These are phyloP conservation scores for Drosophila ercepeae DNA, from an alignment of 1,140 invertebrate genomes.

Conservation along the genomic window DNA sequence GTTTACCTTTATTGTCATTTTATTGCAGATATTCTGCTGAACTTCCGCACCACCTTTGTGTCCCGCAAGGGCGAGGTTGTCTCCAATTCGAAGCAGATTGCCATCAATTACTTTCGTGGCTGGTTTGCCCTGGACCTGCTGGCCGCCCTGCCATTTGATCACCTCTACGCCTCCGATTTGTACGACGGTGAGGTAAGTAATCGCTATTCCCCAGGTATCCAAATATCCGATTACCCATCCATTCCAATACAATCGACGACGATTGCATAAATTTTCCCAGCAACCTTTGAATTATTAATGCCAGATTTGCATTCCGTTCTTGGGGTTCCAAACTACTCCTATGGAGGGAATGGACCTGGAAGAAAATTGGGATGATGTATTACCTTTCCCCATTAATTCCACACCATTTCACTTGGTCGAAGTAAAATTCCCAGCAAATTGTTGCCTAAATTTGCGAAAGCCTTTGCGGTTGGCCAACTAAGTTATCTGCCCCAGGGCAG, in stretches of 20 bases:
- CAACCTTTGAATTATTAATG: constrained; percentile 23
- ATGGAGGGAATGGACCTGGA: neutral
- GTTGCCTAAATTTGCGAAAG: constrained; percentile 8
- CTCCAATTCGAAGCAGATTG: constrained; percentile 94
- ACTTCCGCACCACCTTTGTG: constrained; percentile 99
- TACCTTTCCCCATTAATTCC: neutral
- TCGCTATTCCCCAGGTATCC: neutral
- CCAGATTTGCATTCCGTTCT: constrained; percentile 27
- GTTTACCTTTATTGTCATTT: constrained; percentile 79
- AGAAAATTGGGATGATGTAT: constrained; percentile 4
- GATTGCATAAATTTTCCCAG: constrained; percentile 31
- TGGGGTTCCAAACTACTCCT: neutral
- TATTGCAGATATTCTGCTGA: constrained; percentile 96
- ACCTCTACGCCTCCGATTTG: constrained; percentile 94
- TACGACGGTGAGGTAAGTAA: constrained; percentile 92
- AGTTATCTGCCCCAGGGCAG: neutral
- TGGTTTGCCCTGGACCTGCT: constrained; percentile 98
- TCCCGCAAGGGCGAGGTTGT: constrained; percentile 99
- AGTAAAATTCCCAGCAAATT: constrained; percentile 19
- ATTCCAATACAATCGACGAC: neutral
- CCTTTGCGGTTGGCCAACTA: constrained; percentile 7
- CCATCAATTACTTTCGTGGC: constrained; percentile 95
- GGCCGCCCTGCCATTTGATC: constrained; percentile 98
- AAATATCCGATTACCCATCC: neutral
- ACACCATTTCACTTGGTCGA: neutral